These are phyloP conservation scores for Pampusana beccarii DNA, from an alignment of 2,113 vertebrate genomes.

Conservation along the genomic window DNA sequence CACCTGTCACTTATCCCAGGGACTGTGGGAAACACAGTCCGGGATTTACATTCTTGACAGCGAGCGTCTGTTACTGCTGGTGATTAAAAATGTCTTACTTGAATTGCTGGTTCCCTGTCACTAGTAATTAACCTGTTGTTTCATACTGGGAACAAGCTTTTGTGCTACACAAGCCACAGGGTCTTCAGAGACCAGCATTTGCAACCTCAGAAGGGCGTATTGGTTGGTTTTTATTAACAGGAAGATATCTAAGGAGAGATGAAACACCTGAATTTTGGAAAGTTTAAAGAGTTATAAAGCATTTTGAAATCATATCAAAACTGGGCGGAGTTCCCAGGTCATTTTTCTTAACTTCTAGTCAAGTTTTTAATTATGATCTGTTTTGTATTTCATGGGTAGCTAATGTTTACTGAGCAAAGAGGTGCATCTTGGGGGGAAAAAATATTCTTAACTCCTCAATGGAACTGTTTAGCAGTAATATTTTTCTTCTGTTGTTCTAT, in stretches of 20 bases:
- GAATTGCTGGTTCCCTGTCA: neutral
- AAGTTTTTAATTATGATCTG: neutral
- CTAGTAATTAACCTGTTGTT: constrained; percentile 14
- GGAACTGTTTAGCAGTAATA: neutral
- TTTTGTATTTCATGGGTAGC: neutral
- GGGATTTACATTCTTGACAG: neutral
- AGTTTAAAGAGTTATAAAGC: neutral
- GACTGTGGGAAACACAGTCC: neutral
- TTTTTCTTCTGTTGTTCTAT: neutral
- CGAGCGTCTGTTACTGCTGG: neutral
- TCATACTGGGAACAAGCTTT: constrained; percentile 7
- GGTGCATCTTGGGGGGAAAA: neutral
- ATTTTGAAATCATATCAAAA: neutral
- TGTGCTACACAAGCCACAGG: neutral
- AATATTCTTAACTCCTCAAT: neutral
- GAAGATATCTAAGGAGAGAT: neutral
- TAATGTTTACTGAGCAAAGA: neutral
- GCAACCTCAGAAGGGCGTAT: neutral
- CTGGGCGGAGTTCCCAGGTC: neutral
- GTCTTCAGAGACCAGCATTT: neutral
- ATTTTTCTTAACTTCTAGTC: neutral
- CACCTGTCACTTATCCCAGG: neutral
- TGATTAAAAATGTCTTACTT: neutral
- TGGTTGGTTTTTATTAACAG: constrained; percentile 19
- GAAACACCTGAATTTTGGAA: neutral